A percentile compares a stretch with the other conserved stretches of the same genome.
phyloP scores from a whole-genome alignment of 2,113 vertebrate species.

The Phaetusa simplex region DNA sequence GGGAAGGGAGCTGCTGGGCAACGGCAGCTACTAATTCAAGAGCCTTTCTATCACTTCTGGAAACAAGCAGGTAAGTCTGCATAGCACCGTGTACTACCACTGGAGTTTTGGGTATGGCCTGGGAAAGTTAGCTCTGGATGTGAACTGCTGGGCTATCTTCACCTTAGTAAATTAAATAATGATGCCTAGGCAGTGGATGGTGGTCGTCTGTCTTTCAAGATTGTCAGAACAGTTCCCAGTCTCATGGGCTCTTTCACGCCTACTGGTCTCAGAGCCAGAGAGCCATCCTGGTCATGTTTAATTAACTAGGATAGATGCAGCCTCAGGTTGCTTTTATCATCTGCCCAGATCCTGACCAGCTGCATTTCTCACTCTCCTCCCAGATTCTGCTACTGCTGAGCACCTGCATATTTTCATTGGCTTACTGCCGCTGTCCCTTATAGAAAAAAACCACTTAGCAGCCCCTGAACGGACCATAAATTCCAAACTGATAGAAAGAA shows the following conservation, averaged over 20 bases:
- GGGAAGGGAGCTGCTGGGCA: not conserved
- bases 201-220: not conserved
- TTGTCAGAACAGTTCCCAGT: not conserved
- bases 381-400: not conserved
- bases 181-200: not conserved
- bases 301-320: not conserved
- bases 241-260: not conserved
- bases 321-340: not conserved
- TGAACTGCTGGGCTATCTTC: not conserved
- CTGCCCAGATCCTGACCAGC: not conserved
- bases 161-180: not conserved
- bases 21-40: not conserved
- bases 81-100: rapidly evolving
- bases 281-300: not conserved
- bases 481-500: not conserved
- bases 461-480: not conserved
- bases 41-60: not conserved
- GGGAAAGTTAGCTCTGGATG: not conserved
- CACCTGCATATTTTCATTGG: not conserved
- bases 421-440: not conserved
- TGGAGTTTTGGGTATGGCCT: not conserved
- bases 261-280: not conserved
- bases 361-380: not conserved
- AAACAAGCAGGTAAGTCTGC: not conserved
- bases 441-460: not conserved